These are phyloP conservation scores for Actinia tenebrosa DNA, from an alignment of 64 coral and sea anemone species.

Conservation along the genomic window DNA sequence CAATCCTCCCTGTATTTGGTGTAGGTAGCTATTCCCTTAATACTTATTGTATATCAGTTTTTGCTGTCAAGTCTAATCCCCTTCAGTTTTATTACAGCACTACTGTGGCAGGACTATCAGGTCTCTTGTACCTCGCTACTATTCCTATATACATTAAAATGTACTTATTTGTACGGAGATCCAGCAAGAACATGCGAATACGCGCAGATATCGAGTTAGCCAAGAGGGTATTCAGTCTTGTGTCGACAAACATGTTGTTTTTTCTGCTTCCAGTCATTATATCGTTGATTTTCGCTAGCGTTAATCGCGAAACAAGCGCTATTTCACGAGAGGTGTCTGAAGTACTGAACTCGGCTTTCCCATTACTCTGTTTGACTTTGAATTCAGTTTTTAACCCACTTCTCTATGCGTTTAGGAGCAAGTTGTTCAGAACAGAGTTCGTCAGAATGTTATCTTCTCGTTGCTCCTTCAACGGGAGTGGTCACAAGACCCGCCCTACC, in stretches of 20 bases:
- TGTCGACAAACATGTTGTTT: slow-evolving; percentile 64
- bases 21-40: slow-evolving; percentile 59
- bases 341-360: slow-evolving; percentile 47
- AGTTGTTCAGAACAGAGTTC: slow-evolving; percentile 22
- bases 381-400: slow-evolving; percentile 61
- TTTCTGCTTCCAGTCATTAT: slow-evolving; percentile 68
- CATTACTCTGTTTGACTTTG: slow-evolving; percentile 40
- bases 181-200: slow-evolving; percentile 31
- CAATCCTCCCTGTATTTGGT: slow-evolving; percentile 46
- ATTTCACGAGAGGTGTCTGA: slow-evolving; percentile 50
- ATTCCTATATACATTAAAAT: slow-evolving; percentile 69
- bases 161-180: slow-evolving; percentile 48
- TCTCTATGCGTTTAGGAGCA: slow-evolving; percentile 61
- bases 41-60: slow-evolving; percentile 66
- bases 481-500: neutral
- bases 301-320: slow-evolving; percentile 16
- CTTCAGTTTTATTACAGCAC: slow-evolving; percentile 43
- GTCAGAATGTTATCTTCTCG: neutral
- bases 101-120: slow-evolving; percentile 15
- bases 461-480: neutral
- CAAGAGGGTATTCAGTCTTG: slow-evolving; percentile 58
- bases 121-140: slow-evolving; percentile 36
- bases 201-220: slow-evolving; percentile 56
- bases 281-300: slow-evolving; percentile 40
- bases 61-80: slow-evolving; percentile 33